Evolutionary conservation across 2,888 invertebrate genomes (phyloP), one percentile per base, ranked within the genome.

Genomic region (Lissocephala sabroskyi): DNA sequence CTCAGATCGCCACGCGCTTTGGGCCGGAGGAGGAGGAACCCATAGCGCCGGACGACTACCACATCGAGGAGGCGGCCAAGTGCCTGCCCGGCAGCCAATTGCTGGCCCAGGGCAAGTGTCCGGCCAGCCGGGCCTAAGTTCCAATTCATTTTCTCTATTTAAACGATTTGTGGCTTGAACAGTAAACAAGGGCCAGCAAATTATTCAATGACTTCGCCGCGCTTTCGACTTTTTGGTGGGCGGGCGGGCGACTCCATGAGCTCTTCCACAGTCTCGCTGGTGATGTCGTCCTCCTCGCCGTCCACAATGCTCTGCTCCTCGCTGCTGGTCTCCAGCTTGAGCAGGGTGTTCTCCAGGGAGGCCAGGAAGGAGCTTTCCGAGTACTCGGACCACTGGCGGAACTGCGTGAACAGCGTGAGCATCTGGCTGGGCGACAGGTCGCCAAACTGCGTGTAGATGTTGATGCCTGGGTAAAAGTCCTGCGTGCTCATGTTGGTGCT

Each of bases 381-480:
- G 73, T 89, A 92, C 65, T 89, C 89, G 1, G 91, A 89, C 89
- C 90, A 90, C 18, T 65, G 62, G 0, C 80, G 79, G 57, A 86
- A 90, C 83, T 86, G 85, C 65, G 86, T 87, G 71, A 91, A 94
- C 1, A 93, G 79, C 7, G 88, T 86, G 10, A 92, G 71, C 68
- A 91, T 87, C 80, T 93, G 88, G 37, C 80, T 71, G 0, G 92
- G 88, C 37, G 80, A 87, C 5, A 94, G 84, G 65, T 92, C 90
- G 0, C 90, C 89, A 78, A 92, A 93, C 79, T 89, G 86, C 0
- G 92, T 92, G 73, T 88, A 92, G 61, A 93, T 91, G 48, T 88
- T 89, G 63, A 91, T 88, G 56, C 90, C 87, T 4, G 88, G 87
- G 59, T 60, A 81, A 43, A 62, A 82, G 59, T 83, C 70, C 0